Conservation (phyloP, 2,797 vertebrate genomes). For the Xerus rutilus region DNA sequence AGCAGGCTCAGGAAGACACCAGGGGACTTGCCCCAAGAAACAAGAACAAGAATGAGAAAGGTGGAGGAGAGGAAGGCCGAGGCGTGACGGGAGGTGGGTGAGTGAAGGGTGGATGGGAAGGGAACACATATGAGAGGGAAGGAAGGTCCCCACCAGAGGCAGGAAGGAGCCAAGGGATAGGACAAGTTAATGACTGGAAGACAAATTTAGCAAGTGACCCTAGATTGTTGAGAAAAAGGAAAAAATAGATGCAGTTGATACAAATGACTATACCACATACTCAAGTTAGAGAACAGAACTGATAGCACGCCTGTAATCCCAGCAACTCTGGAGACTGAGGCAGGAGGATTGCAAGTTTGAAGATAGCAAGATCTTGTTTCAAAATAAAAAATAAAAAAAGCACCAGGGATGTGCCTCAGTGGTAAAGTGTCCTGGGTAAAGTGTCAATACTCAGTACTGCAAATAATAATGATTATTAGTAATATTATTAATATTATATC, state of each 20-base stretch:
- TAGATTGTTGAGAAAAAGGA: background rate
- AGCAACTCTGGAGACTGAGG: no score
- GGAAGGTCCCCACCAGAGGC: background rate
- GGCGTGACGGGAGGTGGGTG: background rate
- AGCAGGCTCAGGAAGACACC: accelerated
- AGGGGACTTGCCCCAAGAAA: accelerated
- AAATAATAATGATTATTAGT: no score
- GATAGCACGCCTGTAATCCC: no score
- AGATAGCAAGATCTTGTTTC: no score
- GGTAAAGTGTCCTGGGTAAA: no score
- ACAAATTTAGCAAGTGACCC: background rate
- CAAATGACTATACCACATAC: background rate
- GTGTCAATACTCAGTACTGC: no score
- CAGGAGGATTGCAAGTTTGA: no score
- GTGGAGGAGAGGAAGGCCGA: background rate
- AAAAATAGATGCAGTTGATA: background rate
- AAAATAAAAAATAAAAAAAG: no score
- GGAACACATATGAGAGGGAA: accelerated
- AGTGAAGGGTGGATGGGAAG: accelerated
- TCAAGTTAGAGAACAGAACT: background rate
- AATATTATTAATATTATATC: no score
- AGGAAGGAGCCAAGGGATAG: no score
- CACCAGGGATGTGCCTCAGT: no score
- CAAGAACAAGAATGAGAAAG: background rate
- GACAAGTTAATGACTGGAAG: background rate